phyloP scores from a whole-genome alignment of 2,797 vertebrate genomes.

The Anabas testudineus region DNA sequence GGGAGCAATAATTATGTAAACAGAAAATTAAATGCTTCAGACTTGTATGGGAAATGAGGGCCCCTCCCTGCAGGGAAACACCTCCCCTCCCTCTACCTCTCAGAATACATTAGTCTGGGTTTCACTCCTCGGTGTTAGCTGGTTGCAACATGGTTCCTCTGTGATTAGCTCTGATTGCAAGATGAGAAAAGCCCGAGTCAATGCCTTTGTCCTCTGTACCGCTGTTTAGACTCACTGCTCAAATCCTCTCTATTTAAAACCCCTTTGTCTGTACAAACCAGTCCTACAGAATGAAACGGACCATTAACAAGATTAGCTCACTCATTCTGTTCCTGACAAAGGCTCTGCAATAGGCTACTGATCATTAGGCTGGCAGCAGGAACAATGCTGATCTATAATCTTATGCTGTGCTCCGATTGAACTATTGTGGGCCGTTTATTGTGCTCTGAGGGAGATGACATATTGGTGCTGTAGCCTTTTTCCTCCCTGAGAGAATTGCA shows the following conservation, averaged over 20 bases:
- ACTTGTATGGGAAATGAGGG: conserved; percentile 63
- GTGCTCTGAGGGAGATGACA: conserved; percentile 54
- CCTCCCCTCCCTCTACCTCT: background rate
- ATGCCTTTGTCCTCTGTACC: conserved; percentile 65
- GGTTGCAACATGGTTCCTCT: conserved; percentile 55
- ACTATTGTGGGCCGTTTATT: conserved; percentile 67
- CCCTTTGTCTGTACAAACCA: conserved; percentile 69
- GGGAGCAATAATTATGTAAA: conserved; percentile 75
- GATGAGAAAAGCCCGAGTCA: conserved; percentile 59
- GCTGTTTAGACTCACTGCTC: conserved; percentile 69
- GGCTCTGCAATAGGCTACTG: conserved; percentile 62
- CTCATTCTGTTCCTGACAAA: conserved; percentile 73
- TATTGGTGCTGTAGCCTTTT: conserved; percentile 37
- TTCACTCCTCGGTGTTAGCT: conserved; percentile 41
- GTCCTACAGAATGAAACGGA: conserved; percentile 68
- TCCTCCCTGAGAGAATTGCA: conserved; percentile 17
- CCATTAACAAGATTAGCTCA: conserved; percentile 80
- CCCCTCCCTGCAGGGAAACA: conserved; percentile 28
- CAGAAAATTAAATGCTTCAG: conserved; percentile 71
- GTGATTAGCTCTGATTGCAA: conserved; percentile 67
- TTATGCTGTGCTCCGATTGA: conserved; percentile 54
- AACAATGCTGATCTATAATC: conserved; percentile 79
- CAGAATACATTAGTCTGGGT: conserved; percentile 53
- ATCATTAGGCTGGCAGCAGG: conserved; percentile 71
- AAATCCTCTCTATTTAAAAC: conserved; percentile 72